Evolutionary conservation across 2,113 vertebrate genomes (phyloP), one percentile per base, ranked within the genome.

Genomic region (Trachemys scripta): DNA sequence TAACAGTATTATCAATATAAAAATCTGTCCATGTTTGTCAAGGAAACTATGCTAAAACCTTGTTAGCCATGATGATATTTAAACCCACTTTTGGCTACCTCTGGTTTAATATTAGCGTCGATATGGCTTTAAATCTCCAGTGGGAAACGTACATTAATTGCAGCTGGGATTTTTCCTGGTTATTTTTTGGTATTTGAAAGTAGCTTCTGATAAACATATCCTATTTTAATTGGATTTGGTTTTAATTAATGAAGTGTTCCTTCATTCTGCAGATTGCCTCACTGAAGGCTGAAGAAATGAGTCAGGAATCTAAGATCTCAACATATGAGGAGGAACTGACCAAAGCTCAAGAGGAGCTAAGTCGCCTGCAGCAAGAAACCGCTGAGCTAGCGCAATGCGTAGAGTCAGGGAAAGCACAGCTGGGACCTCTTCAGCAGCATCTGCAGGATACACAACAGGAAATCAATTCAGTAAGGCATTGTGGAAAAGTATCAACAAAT

Each of bases 221-320:
- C 10, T 65, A 42, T 57, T 47, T 8, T 14, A 27, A 47, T 54
- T 45, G 38, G 25, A 6, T 75, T 25, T 14, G 29, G 12, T 90
- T 88, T 69, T 56, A 0, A n/a, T 90, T 94, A 78, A 62, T 27
- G 56, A 85, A 95, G 65, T 95, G 6, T 2, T 72, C 91, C 12
- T 92, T 95, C 31, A 5, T 69, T 78, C 82, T 95, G 72, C 87
- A 99, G 99, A 99, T 99, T 97, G 98, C 99, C 24, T 98, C 99
- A 24, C 97, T 99, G 95, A 99, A 99, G 96, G 97, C 97, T 12
- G 99, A 99, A 98, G 99, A 99, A 85, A 98, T 98, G 29, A 99
- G 98, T 92, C 99, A 99, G 97, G 99, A 99, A 93, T 98, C 99
- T 31, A 99, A 98, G 97, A 99, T 99, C 85, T 99, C 98, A 50